These are phyloP conservation scores for Zaprionus taronus DNA, from an alignment of 1,140 invertebrate species.

Conservation along the genomic window DNA sequence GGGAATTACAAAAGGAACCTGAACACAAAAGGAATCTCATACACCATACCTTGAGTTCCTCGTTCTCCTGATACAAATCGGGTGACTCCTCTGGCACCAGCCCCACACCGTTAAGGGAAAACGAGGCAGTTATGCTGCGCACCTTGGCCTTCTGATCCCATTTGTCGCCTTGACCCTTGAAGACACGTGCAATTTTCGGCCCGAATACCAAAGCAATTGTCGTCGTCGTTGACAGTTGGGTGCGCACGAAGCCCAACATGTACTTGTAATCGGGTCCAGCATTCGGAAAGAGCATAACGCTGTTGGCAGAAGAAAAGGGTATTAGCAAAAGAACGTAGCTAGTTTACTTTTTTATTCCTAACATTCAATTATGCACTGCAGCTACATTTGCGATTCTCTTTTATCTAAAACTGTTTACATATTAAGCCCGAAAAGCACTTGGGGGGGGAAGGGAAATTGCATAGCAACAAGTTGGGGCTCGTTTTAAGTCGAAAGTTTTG, in stretches of 20 bases:
- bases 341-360: background rate
- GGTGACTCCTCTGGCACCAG: conserved; percentile 91
- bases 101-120: conserved; percentile 93
- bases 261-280: conserved; percentile 96
- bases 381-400: background rate
- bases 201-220: conserved; percentile 94
- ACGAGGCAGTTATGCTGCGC: conserved; percentile 92
- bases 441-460: background rate
- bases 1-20: background rate
- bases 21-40: background rate
- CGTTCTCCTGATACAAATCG: conserved; percentile 95
- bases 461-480: conserved; percentile 39
- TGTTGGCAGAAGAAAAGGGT: conserved; percentile 9
- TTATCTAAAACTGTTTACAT: background rate
- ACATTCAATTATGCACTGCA: background rate
- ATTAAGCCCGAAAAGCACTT: background rate
- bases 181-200: conserved; percentile 92
- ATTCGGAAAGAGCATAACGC: conserved; percentile 91
- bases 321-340: background rate
- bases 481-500: conserved; percentile 33
- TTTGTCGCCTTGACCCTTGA: conserved; percentile 93
- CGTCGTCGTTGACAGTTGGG: conserved; percentile 93
- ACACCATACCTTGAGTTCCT: conserved; percentile 92
- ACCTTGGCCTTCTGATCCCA: conserved; percentile 93
- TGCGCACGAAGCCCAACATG: conserved; percentile 93